phyloP scores from a whole-genome alignment of 1,140 invertebrate genomes.

The Pogonus chalceus region DNA sequence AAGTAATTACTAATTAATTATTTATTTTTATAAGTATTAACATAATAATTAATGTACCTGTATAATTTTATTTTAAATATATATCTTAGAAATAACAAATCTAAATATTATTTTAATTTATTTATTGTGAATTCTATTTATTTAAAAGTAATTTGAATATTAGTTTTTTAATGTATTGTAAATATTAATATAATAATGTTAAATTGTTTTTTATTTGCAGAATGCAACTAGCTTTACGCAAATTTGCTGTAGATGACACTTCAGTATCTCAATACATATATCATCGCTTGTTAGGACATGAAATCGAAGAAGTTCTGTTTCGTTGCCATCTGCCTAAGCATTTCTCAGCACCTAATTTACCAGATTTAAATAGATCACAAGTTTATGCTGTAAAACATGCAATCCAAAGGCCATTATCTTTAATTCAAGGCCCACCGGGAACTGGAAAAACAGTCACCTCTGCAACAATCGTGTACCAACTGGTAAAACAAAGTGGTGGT shows the following conservation, averaged over 20 bases:
- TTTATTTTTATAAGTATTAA: too few species aligned
- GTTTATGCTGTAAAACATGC: constrained; percentile 99
- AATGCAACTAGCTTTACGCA: constrained; percentile 90
- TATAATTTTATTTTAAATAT: too few species aligned
- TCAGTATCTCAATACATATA: constrained; percentile 98
- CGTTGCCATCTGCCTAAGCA: constrained; percentile 87
- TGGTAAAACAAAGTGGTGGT: constrained; percentile 88
- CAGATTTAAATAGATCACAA: constrained; percentile 94
- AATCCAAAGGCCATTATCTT: constrained; percentile 86
- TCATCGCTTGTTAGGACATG: constrained; percentile 90
- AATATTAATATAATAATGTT: too few species aligned
- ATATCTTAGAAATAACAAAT: too few species aligned
- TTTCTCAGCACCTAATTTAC: constrained; percentile 93
- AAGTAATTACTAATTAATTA: constrained; percentile 9
- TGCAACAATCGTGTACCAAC: constrained; percentile 96
- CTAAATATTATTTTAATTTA: too few species aligned
- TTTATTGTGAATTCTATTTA: too few species aligned
- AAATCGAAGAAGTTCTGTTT: constrained; percentile 91
- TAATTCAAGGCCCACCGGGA: constrained; percentile 92
- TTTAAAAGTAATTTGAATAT: too few species aligned
- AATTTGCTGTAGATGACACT: constrained; percentile 92
- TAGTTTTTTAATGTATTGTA: too few species aligned
- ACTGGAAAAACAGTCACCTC: constrained; percentile 99
- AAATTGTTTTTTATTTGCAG: constrained; percentile 50
- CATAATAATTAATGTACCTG: too few species aligned